Base-by-base conservation (phyloP, 1,140 invertebrate genomes). In the Trichomalopsis sarcophagae region DNA sequence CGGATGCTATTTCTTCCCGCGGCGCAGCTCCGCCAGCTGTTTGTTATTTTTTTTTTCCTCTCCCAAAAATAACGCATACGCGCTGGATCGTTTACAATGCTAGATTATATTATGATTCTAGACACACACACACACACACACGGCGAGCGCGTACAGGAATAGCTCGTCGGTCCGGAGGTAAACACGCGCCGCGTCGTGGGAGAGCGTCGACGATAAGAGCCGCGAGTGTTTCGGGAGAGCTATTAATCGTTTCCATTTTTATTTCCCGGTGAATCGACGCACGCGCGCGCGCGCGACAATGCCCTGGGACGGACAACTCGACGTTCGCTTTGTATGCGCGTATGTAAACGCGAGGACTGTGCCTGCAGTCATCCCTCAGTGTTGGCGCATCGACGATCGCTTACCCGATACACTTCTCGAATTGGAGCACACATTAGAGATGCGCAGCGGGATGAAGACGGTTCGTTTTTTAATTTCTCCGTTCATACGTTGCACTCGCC, bases 221-320 rank as follows among this genome's bases (percentile, higher is more conserved):
- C 33, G 1, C 27, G 40, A 40, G 40, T 7, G 40, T 7, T 40
- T 40, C 40, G 40, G 40, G 40, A 7, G 40, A 44, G 81, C 81
- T 82, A 76, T 82, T 82, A 82, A 82, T 82, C 74, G 33, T 27
- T 47, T n/a, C 27, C n/a, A 30, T 17, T 68, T 76, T 83, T 83
- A 68, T 83, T 77, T 74, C 66, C 81, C 81, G 9, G 73, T 44
- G 75, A 83, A 77, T 83, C 81, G 81, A 83, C 11, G 13, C 23
- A 4, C 27, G 33, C 2, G 7, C 33, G 9, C 44, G 10, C 14
- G 5, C 23, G 73, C 30, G 30, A 47, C 44, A 36, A 36, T 36
- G 5, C 33, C 33, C 33, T 4, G 33, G 33, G 33, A 71, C 6
- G 73, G 2, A 75, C n/a, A 75, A n/a, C 30, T 23, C 69, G 27